phyloP scores from a whole-genome alignment of 2,888 invertebrate genomes.

The Scelioninae gen. 1 region DNA sequence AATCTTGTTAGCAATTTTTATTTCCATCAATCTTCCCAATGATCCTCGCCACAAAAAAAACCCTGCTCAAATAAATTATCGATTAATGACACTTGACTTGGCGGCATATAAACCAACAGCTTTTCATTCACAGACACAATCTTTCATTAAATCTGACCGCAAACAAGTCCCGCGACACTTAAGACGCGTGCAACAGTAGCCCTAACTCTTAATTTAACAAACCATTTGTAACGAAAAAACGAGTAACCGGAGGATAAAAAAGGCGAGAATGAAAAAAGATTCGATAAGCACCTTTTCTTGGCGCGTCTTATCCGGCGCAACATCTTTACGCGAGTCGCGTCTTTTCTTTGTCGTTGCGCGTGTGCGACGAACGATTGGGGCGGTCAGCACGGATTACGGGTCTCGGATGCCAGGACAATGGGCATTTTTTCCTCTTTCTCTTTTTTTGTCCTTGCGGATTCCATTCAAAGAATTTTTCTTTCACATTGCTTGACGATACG shows the following conservation, averaged over 20 bases:
- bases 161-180: constrained; percentile 33
- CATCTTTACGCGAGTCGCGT: constrained; percentile 52
- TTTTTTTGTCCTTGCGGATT: constrained; percentile 53
- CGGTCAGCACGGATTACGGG: constrained; percentile 58
- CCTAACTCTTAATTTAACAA: constrained; percentile 51
- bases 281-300: constrained; percentile 60
- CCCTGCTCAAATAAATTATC: neutral
- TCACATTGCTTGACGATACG: too few species aligned
- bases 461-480: constrained; percentile 61
- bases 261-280: constrained; percentile 28
- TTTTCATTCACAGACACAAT: constrained; percentile 12
- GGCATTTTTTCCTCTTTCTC: constrained; percentile 39
- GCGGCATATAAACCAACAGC: neutral
- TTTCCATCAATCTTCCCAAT: too few species aligned
- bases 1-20: too few species aligned
- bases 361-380: constrained; percentile 44
- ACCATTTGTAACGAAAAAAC: constrained; percentile 32
- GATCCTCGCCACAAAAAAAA: neutral
- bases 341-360: constrained; percentile 59
- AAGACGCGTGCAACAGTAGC: constrained; percentile 23
- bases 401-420: constrained; percentile 56
- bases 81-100: neutral
- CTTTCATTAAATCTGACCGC: constrained; percentile 19
- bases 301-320: constrained; percentile 47
- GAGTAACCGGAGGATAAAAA: neutral